Conservation (phyloP, 2,888 invertebrate species). For the Tipula unca region DNA sequence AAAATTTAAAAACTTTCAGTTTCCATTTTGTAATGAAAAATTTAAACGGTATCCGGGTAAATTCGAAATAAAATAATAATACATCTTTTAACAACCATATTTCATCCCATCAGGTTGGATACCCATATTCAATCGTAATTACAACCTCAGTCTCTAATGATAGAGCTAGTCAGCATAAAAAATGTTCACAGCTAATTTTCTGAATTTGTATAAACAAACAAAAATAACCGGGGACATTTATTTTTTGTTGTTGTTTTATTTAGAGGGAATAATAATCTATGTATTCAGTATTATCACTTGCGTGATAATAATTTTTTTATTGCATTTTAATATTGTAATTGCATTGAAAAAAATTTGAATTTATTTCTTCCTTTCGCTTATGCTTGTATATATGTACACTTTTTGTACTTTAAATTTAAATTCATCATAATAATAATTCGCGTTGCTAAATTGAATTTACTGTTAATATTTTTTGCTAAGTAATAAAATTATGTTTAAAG, state of each 20-base stretch:
- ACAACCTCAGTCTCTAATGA: background rate
- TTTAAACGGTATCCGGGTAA: background rate
- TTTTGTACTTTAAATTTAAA: background rate
- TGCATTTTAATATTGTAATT: slow-evolving; percentile 9
- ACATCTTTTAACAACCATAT: background rate
- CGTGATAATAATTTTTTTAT: background rate
- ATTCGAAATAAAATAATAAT: background rate
- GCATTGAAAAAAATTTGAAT: background rate
- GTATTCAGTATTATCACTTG: background rate
- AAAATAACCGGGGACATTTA: background rate
- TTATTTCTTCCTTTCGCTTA: slow-evolving; percentile 1
- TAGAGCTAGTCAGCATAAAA: background rate
- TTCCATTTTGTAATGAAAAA: background rate
- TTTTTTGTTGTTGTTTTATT: background rate
- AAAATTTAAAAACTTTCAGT: background rate
- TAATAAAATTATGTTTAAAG: slow-evolving; percentile 4
- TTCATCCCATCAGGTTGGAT: background rate
- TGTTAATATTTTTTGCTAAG: background rate
- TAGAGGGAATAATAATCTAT: background rate
- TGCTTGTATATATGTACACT: background rate
- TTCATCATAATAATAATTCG: background rate
- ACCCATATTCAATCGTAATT: background rate
- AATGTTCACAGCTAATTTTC: background rate
- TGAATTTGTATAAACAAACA: background rate
- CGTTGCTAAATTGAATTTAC: background rate